Evolutionary conservation across 2,113 vertebrate species (phyloP), one percentile per base, ranked within the genome.

Genomic region (Crotalus tigris): DNA sequence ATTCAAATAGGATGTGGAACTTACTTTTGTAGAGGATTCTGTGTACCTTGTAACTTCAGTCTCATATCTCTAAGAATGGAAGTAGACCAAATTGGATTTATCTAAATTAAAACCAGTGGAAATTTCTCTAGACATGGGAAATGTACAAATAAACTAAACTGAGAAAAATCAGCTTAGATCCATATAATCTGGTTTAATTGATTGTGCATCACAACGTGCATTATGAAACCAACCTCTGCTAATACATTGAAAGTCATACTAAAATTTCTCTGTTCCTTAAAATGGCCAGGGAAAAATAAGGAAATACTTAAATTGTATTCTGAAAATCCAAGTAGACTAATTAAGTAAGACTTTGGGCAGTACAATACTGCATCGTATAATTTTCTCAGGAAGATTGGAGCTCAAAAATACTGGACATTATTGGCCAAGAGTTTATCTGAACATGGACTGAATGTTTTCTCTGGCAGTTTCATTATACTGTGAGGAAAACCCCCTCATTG

Each of bases 1-100:
- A 57, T 93, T 94, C 12, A 9, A 0, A 0, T 8, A 0, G 5
- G 92, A 5, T 51, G 24, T 46, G 54, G n/a, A 54, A 39, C 15
- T 55, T 33, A 46, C 23, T 87, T 26, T 69, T 3, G 39, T 91
- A 0, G 0, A 26, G 87, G 6, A 29, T 2, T 87, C 29, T 49
- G 24, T 2, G 1, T 8, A 12, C 53, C 26, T 26, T 81, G 55
- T 33, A 54, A 12, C 13, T 29, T 58, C 3, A 59, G 17, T 46
- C 85, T 33, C 29, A 53, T 23, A 61, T 46, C 51, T 44, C 53
- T 85, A 87, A 51, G 33, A 69, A 87, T 85, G n/a, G 33, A 91
- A 81, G 19, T 55, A 33, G 46, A 81, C 23, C 39, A 39, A 91
- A 81, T 21, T 64, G 19, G 91, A 53, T 11, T 91, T 39, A 61